Percentiles rank a stretch among this genome's conserved stretches.
Conservation (phyloP, 2,797 vertebrate genomes). For the Distichodus sexfasciatus region DNA sequence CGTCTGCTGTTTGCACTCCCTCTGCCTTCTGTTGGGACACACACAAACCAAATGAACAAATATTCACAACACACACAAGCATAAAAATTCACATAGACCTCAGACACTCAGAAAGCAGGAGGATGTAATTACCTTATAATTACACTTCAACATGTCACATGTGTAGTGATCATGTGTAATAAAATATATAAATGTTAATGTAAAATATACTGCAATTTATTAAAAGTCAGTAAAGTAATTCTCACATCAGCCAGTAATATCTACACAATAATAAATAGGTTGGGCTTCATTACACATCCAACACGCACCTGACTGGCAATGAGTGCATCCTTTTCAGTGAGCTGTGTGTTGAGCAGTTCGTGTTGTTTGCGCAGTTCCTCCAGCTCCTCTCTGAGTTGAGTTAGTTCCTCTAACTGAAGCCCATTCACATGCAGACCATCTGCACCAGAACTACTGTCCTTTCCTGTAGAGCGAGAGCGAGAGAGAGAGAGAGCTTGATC, state of each 20-base stretch:
- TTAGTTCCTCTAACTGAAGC: conserved; percentile 85
- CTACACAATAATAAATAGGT: too few species aligned
- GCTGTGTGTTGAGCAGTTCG: conserved; percentile 78
- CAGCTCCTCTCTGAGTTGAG: conserved; percentile 81
- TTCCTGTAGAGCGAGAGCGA: conserved; percentile 70
- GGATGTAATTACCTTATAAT: too few species aligned
- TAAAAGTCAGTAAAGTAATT: too few species aligned
- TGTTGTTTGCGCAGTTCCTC: conserved; percentile 84
- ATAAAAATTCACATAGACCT: background rate
- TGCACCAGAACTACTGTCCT: conserved; percentile 79
- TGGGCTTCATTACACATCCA: too few species aligned
- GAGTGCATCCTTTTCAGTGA: conserved; percentile 82
- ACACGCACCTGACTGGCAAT: conserved; percentile 81
- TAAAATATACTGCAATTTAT: too few species aligned
- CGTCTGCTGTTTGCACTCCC: conserved; percentile 55
- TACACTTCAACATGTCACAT: too few species aligned
- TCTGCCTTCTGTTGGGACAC: conserved; percentile 69
- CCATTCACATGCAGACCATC: conserved; percentile 86
- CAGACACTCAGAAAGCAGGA: background rate
- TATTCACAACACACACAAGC: background rate
- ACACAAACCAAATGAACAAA: background rate
- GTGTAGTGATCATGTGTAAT: too few species aligned
- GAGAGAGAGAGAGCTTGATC: background rate
- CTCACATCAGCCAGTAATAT: too few species aligned
- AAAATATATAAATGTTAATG: too few species aligned